phyloP scores from a whole-genome alignment of 2,113 vertebrate genomes.

The Odontophorus gujanensis region DNA sequence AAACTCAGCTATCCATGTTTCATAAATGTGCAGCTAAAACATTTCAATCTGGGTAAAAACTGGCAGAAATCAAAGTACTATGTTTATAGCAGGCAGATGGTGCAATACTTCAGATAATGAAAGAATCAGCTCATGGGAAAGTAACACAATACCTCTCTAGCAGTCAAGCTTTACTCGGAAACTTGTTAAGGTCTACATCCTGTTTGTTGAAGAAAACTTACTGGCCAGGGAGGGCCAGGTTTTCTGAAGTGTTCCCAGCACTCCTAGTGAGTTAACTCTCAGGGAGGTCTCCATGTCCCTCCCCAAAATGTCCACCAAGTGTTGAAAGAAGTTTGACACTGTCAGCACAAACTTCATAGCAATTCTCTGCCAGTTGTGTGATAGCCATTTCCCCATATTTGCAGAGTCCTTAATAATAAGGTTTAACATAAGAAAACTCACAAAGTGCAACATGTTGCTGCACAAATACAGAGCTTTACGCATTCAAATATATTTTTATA shows the following conservation, averaged over 20 bases:
- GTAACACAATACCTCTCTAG: neutral
- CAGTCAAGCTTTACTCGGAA: neutral
- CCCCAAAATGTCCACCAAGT: neutral
- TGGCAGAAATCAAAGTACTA: neutral
- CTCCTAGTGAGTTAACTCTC: neutral
- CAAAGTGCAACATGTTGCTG: neutral
- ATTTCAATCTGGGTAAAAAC: neutral
- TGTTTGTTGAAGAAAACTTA: neutral
- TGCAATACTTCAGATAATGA: neutral
- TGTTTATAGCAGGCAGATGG: neutral
- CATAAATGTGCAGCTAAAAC: neutral
- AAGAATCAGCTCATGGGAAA: neutral
- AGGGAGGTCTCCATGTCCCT: neutral
- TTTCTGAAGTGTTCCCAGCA: conserved; percentile 11
- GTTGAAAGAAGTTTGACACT: neutral
- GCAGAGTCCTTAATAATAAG: neutral
- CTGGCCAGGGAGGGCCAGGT: neutral
- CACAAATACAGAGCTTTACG: neutral
- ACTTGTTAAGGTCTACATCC: neutral
- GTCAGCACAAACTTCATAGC: neutral
- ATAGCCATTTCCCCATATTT: neutral
- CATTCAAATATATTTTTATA: neutral
- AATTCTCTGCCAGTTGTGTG: neutral
- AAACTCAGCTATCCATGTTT: neutral
- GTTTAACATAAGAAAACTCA: neutral